A percentile compares a stretch with the other conserved stretches of the same genome.
Evolutionary conservation across 2,797 vertebrate genomes (phyloP).

Genomic region (Scleropages formosus): DNA sequence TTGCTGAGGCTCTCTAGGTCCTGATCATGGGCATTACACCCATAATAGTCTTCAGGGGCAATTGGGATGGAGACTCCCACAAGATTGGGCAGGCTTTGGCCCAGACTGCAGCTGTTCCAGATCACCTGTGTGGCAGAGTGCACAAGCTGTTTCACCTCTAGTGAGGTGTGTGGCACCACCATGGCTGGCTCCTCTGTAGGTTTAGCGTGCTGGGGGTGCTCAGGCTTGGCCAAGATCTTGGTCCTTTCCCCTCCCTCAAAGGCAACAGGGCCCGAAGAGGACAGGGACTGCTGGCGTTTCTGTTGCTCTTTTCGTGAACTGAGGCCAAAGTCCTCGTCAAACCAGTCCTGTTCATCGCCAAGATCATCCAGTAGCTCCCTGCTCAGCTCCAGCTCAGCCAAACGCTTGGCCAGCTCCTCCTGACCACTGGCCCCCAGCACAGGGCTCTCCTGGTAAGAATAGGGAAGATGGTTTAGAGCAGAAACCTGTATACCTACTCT

Average conservation of each 20-base stretch:
- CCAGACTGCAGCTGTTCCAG: constrained; percentile 81
- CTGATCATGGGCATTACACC: constrained; percentile 56
- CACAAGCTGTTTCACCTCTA: constrained; percentile 85
- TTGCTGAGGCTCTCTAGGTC: constrained; percentile 78
- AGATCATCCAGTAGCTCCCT: constrained; percentile 81
- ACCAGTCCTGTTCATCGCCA: constrained; percentile 96
- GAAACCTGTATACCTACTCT: constrained; percentile 2
- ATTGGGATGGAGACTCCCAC: constrained; percentile 53
- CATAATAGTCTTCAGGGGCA: constrained; percentile 66
- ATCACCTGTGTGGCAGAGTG: constrained; percentile 79
- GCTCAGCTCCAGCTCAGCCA: constrained; percentile 88
- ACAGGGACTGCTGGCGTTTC: constrained; percentile 59
- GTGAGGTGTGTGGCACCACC: constrained; percentile 81
- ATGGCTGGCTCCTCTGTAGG: constrained; percentile 78
- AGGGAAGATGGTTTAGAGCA: constrained; percentile 14
- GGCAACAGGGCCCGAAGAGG: background rate
- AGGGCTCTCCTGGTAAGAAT: constrained; percentile 79
- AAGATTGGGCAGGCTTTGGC: constrained; percentile 59
- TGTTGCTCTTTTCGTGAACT: constrained; percentile 82
- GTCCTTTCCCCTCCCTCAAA: constrained; percentile 52
- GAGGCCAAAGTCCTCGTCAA: constrained; percentile 97
- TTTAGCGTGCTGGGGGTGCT: constrained; percentile 68
- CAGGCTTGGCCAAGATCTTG: constrained; percentile 67
- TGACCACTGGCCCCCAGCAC: constrained; percentile 86
- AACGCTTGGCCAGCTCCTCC: constrained; percentile 88